These are phyloP conservation scores for Leptarthrus brevirostris DNA, from an alignment of 2,888 invertebrate genomes.

Conservation along the genomic window DNA sequence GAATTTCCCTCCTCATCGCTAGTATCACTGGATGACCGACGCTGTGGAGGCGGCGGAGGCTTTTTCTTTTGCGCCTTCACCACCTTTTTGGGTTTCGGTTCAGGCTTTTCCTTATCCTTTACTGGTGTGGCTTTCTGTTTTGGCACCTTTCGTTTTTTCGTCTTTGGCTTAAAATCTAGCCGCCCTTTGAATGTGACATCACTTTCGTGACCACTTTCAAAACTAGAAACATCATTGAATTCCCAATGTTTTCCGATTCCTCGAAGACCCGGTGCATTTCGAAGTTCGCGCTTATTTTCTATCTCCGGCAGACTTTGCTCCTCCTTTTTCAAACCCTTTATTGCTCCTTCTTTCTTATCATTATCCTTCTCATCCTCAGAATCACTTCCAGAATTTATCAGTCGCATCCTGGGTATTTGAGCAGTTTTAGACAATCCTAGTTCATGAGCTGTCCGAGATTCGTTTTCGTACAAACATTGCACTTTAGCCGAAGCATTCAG, in stretches of 20 bases:
- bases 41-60: slow-evolving; percentile 54
- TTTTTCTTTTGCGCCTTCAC: slow-evolving; percentile 59
- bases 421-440: slow-evolving; percentile 69
- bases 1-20: slow-evolving; percentile 60
- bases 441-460: slow-evolving; percentile 79
- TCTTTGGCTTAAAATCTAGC: slow-evolving; percentile 52
- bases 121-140: slow-evolving; percentile 56
- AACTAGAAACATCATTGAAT: slow-evolving; percentile 71
- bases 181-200: slow-evolving; percentile 49
- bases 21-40: slow-evolving; percentile 53
- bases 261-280: slow-evolving; percentile 80
- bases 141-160: slow-evolving; percentile 50
- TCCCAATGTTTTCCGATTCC: slow-evolving; percentile 88
- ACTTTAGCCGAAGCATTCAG: slow-evolving; percentile 90
- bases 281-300: slow-evolving; percentile 70
- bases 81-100: slow-evolving; percentile 60
- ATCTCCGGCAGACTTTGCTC: slow-evolving; percentile 27
- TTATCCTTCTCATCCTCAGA: slow-evolving; percentile 69
- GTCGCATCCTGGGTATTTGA: slow-evolving; percentile 67
- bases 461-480: slow-evolving; percentile 90
- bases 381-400: slow-evolving; percentile 61
- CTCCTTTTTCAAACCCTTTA: slow-evolving; percentile 42
- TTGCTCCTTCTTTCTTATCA: slow-evolving; percentile 6
- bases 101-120: slow-evolving; percentile 58
- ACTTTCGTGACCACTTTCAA: slow-evolving; percentile 55